These are phyloP conservation scores for Anser brachyrhynchus DNA, from an alignment of 2,113 vertebrate genomes.

Conservation along the genomic window DNA sequence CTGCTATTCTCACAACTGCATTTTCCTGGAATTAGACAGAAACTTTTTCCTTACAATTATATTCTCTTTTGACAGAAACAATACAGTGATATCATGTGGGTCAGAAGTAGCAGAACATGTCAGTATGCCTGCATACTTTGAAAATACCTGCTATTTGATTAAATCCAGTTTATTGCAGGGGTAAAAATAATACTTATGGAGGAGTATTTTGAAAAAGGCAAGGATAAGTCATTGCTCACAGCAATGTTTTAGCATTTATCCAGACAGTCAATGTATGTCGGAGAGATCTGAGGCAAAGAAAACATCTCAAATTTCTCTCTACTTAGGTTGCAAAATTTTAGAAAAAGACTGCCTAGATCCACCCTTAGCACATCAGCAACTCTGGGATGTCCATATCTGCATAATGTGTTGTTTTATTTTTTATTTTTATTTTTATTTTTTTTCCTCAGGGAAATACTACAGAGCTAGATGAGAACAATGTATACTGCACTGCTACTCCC, in stretches of 20 bases:
- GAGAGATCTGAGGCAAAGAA: not conserved
- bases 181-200: not conserved
- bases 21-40: not conserved
- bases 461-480: not conserved
- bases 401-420: not conserved
- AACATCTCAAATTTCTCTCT: not conserved
- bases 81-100: not conserved
- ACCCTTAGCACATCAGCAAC: not conserved
- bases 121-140: not conserved
- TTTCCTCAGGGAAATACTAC: not conserved
- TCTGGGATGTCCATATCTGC: not conserved
- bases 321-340: not conserved
- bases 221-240: not conserved
- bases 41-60: not conserved
- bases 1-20: not conserved
- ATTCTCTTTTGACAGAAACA: not conserved
- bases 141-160: not conserved
- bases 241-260: not conserved
- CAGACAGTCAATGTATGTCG: not conserved
- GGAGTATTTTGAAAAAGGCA: not conserved
- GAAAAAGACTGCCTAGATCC: not conserved
- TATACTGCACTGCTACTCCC: not conserved
- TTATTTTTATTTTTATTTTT: not conserved
- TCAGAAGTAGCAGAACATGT: not conserved
- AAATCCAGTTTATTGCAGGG: not conserved